Percentiles rank a stretch among this genome's conserved stretches.
Conservation (phyloP, 2,888 invertebrate genomes). For the Diogma glabrata region DNA sequence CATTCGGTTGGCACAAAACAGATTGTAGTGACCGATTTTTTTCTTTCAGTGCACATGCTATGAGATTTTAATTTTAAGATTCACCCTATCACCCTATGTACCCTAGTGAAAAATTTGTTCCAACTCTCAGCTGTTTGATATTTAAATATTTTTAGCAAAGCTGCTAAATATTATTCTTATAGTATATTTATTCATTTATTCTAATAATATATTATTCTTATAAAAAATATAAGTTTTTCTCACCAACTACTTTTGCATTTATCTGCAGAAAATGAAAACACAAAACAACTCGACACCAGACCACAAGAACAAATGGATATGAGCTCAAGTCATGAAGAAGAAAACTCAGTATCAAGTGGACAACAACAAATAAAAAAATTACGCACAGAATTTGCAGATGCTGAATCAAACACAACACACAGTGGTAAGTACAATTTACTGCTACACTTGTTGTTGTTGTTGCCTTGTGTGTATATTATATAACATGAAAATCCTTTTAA, state of each 20-base stretch:
- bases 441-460: not conserved
- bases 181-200: slow-evolving; percentile 3
- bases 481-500: slow-evolving; percentile 4
- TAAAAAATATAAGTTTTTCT: too few species aligned
- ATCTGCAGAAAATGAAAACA: slow-evolving; percentile 39
- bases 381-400: slow-evolving; percentile 72
- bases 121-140: too few species aligned
- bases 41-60: too few species aligned
- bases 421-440: slow-evolving; percentile 73
- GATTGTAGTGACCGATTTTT: too few species aligned
- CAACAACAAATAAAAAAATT: slow-evolving; percentile 49
- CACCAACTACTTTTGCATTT: slow-evolving; percentile 8
- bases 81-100: too few species aligned
- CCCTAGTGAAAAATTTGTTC: too few species aligned
- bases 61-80: too few species aligned
- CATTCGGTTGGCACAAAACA: too few species aligned
- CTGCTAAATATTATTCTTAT: not conserved
- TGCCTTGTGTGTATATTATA: slow-evolving; percentile 3
- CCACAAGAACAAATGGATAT: slow-evolving; percentile 55
- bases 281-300: slow-evolving; percentile 42
- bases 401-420: slow-evolving; percentile 82
- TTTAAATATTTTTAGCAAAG: too few species aligned
- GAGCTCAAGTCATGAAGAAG: slow-evolving; percentile 50
- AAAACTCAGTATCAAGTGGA: slow-evolving; percentile 25
- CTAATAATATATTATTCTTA: not conserved